Conservation (phyloP, 1,140 invertebrate genomes). For the Varroa destructor region DNA sequence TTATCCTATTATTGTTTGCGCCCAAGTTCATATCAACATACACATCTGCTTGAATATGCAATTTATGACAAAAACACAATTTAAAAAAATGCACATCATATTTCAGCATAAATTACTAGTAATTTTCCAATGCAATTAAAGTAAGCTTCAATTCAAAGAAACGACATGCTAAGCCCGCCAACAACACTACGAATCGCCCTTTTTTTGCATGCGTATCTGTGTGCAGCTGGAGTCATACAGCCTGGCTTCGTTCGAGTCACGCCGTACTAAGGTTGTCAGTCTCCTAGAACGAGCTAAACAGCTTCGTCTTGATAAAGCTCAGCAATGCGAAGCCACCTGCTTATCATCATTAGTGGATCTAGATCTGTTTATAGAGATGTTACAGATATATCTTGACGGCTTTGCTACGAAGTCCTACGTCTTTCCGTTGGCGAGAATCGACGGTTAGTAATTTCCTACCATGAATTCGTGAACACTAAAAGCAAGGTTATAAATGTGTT, state of each 20-base stretch:
- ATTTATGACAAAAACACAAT: constrained; percentile 15
- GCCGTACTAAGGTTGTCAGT: not conserved
- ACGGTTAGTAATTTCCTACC: not conserved
- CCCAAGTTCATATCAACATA: no score
- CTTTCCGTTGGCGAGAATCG: not conserved
- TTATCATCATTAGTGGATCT: not conserved
- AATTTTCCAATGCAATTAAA: no score
- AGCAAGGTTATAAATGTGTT: no score
- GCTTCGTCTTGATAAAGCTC: not conserved
- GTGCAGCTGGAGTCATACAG: not conserved
- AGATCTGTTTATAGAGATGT: constrained; percentile 14
- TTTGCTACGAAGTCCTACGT: constrained; percentile 3
- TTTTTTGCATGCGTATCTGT: not conserved
- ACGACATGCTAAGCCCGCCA: no score
- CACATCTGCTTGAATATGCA: no score
- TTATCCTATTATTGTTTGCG: no score
- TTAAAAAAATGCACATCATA: constrained; percentile 27
- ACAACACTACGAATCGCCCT: not conserved
- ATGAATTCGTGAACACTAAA: no score
- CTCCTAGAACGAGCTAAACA: not conserved
- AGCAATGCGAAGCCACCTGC: no score
- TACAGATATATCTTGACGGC: constrained; percentile 6
- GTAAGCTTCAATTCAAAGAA: no score
- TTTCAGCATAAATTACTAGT: no score
- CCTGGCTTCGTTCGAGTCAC: not conserved